Evolutionary conservation across 2,797 vertebrate species (phyloP).

Genomic region (Malacoraja senta): DNA sequence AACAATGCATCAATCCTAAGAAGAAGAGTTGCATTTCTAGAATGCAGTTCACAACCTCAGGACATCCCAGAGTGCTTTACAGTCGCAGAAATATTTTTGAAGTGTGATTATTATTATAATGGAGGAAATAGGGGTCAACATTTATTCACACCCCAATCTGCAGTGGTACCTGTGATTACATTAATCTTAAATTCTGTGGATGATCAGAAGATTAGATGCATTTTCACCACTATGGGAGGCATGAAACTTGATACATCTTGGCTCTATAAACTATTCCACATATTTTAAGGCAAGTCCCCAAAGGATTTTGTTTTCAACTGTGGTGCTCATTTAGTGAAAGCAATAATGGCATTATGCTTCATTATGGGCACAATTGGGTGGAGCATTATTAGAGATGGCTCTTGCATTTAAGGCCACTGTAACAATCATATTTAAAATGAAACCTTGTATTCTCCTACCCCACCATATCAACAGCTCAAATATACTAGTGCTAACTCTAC

Average conservation of each 20-base stretch:
- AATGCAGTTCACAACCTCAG: background rate
- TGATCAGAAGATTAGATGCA: background rate
- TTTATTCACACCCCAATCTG: background rate
- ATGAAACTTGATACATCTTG: background rate
- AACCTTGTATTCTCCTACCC: background rate
- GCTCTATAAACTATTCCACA: background rate
- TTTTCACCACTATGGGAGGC: background rate
- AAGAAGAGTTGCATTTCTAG: background rate
- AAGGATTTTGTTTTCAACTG: background rate
- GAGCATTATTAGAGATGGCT: background rate
- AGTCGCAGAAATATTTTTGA: background rate
- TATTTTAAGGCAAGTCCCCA: background rate
- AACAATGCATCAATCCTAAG: background rate
- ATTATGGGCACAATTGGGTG: too few relatives aligned
- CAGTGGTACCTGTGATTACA: background rate
- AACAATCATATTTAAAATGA: background rate
- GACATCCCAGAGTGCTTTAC: background rate
- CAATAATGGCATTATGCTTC: background rate
- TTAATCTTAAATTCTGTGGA: background rate
- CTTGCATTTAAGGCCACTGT: background rate
- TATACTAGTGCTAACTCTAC: background rate
- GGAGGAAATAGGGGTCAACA: too few relatives aligned
- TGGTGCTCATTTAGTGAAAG: background rate
- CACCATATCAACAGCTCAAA: background rate
- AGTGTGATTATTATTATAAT: background rate